Evolutionary conservation across 2,113 vertebrate genomes (phyloP).

Genomic region (Pluvialis apricaria): DNA sequence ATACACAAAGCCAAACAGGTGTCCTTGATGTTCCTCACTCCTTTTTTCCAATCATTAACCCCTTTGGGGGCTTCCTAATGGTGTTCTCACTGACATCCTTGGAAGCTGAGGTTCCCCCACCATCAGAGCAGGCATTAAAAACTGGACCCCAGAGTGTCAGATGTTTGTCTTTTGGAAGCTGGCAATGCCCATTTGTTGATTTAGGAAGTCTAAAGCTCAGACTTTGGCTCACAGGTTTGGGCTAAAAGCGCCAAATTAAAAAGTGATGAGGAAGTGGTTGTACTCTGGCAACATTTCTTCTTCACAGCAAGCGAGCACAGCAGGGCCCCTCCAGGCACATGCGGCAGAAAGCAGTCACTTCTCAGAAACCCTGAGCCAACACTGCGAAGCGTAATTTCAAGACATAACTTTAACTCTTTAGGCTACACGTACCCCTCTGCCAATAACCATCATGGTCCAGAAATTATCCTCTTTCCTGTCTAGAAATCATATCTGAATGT

Average conservation of each 20-base stretch:
- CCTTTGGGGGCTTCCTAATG: background rate
- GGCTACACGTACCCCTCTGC: background rate
- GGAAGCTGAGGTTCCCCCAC: background rate
- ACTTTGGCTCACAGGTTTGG: background rate
- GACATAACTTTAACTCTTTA: background rate
- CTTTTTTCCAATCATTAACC: background rate
- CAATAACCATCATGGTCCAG: background rate
- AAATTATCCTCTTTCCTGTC: background rate
- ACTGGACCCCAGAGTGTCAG: background rate
- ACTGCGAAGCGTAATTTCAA: background rate
- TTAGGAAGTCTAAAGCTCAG: background rate
- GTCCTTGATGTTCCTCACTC: background rate
- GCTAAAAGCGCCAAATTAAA: background rate
- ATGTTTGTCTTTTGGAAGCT: background rate
- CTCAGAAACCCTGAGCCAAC: background rate
- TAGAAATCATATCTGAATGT: background rate
- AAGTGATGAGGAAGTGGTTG: background rate
- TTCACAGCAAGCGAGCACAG: background rate
- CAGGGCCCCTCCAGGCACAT: background rate
- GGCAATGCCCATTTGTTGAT: background rate
- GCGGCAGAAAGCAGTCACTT: background rate
- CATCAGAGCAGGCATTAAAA: background rate
- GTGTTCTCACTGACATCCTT: background rate
- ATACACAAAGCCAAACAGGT: background rate
- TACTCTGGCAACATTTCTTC: background rate